Base-by-base conservation (phyloP, 2,888 invertebrate species). In the Rhabditoides inermis region DNA sequence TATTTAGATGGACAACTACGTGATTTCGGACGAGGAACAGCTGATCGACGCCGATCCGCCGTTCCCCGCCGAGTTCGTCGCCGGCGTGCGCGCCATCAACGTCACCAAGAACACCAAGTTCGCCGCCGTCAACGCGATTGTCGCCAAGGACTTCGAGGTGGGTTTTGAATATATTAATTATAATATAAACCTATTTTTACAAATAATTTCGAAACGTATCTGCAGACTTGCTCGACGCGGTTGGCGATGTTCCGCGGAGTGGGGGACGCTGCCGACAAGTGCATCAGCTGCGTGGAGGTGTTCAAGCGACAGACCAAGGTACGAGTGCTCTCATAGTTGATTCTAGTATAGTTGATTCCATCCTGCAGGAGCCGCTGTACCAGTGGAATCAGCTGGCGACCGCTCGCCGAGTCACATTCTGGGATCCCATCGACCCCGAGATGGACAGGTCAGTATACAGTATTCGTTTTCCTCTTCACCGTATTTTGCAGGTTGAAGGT, bases 271-370 rank as follows among this genome's bases (percentile, higher is more conserved):
- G 55, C 52, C 26, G 61, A 61, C 32, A 60, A 60, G 25, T 60
- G 59, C 45, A 51, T 61, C 26, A 53, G 51, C 10, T 61, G 58
- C 37, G 56, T 60, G n/a, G 61, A 61, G 41, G 58, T 59, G 20
- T 60, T 56, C 44, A 61, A 61, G 35, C 12, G 55, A 25, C 42
- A 49, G 20, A 48, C 44, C 18, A 26, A 36, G 39, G 49, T 45
- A 15, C 28, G 49, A 45, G 22, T 22, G 44, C 49, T 50, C 6
- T 25, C 23, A 15, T 26, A 22, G 36, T 35, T 49, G n/a, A 5
- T 18, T 25, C 30, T 18, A 2, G 25, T 12, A 22, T 26, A 22
- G 36, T 35, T 49, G n/a, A 5, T 18, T 25, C 30, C 10, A 2
- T 23, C n/a, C 12, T 53, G 30, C 42, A 56, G 56, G 40, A 27